Evolutionary conservation across 2,797 vertebrate species (phyloP).

Genomic region (Geotria australis): DNA sequence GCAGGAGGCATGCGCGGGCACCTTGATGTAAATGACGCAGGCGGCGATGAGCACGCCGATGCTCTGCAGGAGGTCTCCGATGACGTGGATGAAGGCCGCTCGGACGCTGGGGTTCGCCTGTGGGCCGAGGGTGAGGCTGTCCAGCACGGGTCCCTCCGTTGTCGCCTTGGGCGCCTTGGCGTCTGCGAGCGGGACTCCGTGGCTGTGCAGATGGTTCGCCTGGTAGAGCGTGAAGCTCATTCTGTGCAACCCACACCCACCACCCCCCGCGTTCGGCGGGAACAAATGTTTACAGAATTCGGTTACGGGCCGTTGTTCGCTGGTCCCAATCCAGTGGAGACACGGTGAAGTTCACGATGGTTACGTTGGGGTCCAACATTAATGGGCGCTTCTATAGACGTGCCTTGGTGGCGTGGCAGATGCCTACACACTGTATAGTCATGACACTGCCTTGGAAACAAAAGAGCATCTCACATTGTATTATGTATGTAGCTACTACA

Average conservation of each 20-base stretch:
- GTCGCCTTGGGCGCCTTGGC: constrained; percentile 36
- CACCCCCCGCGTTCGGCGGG: not conserved
- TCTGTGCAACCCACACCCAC: constrained; percentile 11
- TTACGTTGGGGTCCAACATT: too few relatives aligned
- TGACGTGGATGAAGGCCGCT: constrained; percentile 66
- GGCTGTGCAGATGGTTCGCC: constrained; percentile 26
- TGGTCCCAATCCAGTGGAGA: too few relatives aligned
- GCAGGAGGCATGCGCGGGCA: constrained; percentile 7
- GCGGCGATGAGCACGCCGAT: constrained; percentile 62
- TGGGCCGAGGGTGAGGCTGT: constrained; percentile 11
- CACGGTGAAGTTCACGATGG: too few relatives aligned
- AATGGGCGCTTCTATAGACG: too few relatives aligned
- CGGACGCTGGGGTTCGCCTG: constrained; percentile 57
- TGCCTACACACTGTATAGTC: too few relatives aligned
- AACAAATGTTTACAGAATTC: too few relatives aligned
- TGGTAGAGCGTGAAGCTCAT: constrained; percentile 89
- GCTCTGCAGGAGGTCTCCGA: constrained; percentile 82
- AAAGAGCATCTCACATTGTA: too few relatives aligned
- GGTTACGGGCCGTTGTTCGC: too few relatives aligned
- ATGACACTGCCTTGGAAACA: too few relatives aligned
- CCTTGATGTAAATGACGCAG: constrained; percentile 70
- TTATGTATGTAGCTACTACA: too few relatives aligned
- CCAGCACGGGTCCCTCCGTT: constrained; percentile 10
- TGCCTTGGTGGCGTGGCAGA: too few relatives aligned
- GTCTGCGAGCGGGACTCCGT: constrained; percentile 21